These are phyloP conservation scores for Lophotriccus pileatus DNA, from an alignment of 2,797 vertebrate species.

Conservation along the genomic window DNA sequence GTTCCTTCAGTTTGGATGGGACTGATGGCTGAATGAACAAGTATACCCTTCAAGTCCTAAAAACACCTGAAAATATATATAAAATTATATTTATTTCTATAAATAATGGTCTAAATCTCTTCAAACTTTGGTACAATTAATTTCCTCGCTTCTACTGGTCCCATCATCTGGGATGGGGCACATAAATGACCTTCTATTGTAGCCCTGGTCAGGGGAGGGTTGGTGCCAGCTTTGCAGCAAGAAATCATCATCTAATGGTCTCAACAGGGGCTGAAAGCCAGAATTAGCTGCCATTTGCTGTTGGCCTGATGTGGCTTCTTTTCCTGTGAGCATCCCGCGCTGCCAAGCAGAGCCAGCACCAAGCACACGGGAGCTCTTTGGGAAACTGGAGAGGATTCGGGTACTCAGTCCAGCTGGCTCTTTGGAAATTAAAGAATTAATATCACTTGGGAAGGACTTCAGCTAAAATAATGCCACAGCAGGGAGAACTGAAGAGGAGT, in stretches of 20 bases:
- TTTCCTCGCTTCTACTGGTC: not conserved
- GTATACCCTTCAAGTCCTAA: not conserved
- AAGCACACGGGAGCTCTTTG: not conserved
- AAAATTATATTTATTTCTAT: not conserved
- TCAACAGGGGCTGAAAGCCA: not conserved
- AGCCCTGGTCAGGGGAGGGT: not conserved
- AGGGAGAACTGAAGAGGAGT: not conserved
- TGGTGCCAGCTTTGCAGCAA: not conserved
- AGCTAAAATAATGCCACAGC: not conserved
- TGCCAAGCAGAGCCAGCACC: not conserved
- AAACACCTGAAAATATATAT: not conserved
- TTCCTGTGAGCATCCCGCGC: accelerated
- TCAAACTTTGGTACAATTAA: not conserved
- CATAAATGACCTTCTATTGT: not conserved
- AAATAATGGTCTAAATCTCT: not conserved
- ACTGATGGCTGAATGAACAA: not conserved
- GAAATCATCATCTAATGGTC: slow-evolving; percentile 22
- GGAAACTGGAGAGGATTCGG: not conserved
- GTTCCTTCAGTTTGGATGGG: not conserved
- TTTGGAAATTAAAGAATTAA: not conserved
- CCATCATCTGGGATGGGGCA: not conserved
- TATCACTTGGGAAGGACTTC: not conserved
- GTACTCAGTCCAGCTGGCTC: not conserved
- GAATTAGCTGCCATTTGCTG: not conserved
- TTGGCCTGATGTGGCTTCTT: not conserved